These are phyloP conservation scores for Hydrolagus colliei DNA, from an alignment of 2,797 vertebrate genomes.

Conservation along the genomic window DNA sequence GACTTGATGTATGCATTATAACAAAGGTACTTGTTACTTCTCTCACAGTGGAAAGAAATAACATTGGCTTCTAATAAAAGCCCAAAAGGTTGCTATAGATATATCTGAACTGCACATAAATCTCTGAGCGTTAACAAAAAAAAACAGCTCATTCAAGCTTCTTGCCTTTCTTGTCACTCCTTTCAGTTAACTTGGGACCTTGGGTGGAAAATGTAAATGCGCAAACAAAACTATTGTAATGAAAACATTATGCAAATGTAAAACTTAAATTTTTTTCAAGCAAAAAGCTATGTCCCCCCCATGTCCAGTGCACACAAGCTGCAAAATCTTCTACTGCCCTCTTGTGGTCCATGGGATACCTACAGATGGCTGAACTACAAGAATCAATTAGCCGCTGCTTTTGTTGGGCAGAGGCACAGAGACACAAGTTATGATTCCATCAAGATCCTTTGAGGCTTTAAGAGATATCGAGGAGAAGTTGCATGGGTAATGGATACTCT, in stretches of 20 bases:
- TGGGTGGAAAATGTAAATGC: slow-evolving; percentile 59
- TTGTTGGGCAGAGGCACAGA: neutral
- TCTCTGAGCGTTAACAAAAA: neutral
- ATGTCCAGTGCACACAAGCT: slow-evolving; percentile 38
- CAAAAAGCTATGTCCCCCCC: slow-evolving; percentile 32
- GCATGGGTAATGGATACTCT: neutral
- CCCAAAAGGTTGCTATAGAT: neutral
- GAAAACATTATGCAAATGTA: slow-evolving; percentile 59
- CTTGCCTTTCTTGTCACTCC: slow-evolving; percentile 49
- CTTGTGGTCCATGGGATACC: slow-evolving; percentile 65
- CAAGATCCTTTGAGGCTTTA: too few relatives aligned
- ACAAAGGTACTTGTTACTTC: neutral
- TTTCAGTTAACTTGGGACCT: slow-evolving; percentile 58
- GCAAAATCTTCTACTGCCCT: slow-evolving; percentile 79
- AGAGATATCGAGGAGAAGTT: too few relatives aligned
- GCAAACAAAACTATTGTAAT: slow-evolving; percentile 59
- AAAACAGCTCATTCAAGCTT: neutral
- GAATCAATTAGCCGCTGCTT: neutral
- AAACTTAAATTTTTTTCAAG: slow-evolving; percentile 48
- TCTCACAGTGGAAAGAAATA: slow-evolving; percentile 12
- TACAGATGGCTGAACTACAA: neutral
- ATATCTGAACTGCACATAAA: neutral
- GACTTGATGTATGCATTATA: neutral
- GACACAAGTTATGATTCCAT: too few relatives aligned
- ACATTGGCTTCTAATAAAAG: slow-evolving; percentile 1